Evolutionary conservation across 2,797 vertebrate species (phyloP).

Genomic region (Thalassophryne amazonica): DNA sequence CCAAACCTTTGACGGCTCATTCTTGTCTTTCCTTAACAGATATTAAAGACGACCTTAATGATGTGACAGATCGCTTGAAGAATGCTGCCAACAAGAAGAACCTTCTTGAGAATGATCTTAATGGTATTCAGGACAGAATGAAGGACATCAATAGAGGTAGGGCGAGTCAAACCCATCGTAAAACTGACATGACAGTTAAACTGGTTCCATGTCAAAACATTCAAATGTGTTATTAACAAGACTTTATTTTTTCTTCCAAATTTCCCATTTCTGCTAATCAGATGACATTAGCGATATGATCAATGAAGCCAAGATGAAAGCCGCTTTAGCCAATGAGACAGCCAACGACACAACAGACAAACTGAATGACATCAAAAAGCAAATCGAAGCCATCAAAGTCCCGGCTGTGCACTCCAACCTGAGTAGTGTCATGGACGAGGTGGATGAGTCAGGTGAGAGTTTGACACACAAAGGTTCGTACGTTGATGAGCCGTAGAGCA

Average conservation of each 20-base stretch:
- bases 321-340: slow-evolving; percentile 72
- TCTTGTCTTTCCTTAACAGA: slow-evolving; percentile 62
- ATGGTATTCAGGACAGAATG: slow-evolving; percentile 68
- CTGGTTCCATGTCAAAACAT: background rate
- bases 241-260: background rate
- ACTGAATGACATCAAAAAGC: slow-evolving; percentile 79
- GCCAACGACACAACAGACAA: slow-evolving; percentile 76
- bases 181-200: background rate
- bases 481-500: no score
- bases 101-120: slow-evolving; percentile 73
- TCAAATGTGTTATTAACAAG: background rate
- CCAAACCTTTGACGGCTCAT: background rate
- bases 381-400: slow-evolving; percentile 79
- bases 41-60: slow-evolving; percentile 60
- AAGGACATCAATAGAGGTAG: slow-evolving; percentile 81
- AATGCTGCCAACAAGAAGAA: slow-evolving; percentile 76
- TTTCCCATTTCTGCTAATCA: slow-evolving; percentile 41
- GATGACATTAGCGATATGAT: slow-evolving; percentile 80
- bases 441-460: slow-evolving; percentile 81
- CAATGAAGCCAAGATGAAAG: slow-evolving; percentile 75
- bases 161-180: background rate
- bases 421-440: slow-evolving; percentile 77
- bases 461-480: background rate
- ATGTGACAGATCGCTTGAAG: slow-evolving; percentile 75
- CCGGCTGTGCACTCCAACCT: slow-evolving; percentile 65